Conservation (phyloP, 30 jellyfish, hydroid and myxozoan genomes). For the Aurelia sp. region DNA sequence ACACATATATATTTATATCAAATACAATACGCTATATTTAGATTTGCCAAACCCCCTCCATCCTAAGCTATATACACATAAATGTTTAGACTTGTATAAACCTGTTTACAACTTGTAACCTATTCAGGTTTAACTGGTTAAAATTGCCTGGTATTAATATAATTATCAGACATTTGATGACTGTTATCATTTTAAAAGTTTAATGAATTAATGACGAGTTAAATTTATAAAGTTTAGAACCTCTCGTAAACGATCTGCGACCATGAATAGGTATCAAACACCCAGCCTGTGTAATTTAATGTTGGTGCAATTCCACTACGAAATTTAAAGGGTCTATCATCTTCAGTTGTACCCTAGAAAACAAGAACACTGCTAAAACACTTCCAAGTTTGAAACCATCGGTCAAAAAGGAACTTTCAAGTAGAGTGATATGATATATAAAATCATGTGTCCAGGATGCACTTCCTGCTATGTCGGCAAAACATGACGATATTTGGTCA, state of each 20-base stretch:
- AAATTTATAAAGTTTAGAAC: constrained; percentile 24
- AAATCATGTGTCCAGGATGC: no score
- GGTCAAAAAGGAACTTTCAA: no score
- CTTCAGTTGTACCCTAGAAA: constrained; percentile 75
- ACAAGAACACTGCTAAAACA: background rate
- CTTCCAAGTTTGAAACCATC: no score
- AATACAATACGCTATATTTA: background rate
- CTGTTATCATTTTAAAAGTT: background rate
- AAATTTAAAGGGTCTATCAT: constrained; percentile 80
- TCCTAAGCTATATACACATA: no score
- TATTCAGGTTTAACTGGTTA: no score
- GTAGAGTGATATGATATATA: no score
- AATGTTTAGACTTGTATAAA: no score
- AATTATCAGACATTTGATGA: background rate
- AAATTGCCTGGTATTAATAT: background rate
- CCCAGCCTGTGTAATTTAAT: constrained; percentile 95
- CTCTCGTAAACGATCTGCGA: constrained; percentile 91
- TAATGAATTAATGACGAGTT: background rate
- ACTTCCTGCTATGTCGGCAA: no score
- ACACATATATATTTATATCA: background rate
- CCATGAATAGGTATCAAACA: constrained; percentile 92
- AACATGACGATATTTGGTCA: no score
- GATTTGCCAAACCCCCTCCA: background rate
- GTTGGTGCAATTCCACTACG: constrained; percentile 96
- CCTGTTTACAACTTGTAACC: no score